Conservation (phyloP, 2,797 vertebrate genomes). For the Phaenicophaeus curvirostris region DNA sequence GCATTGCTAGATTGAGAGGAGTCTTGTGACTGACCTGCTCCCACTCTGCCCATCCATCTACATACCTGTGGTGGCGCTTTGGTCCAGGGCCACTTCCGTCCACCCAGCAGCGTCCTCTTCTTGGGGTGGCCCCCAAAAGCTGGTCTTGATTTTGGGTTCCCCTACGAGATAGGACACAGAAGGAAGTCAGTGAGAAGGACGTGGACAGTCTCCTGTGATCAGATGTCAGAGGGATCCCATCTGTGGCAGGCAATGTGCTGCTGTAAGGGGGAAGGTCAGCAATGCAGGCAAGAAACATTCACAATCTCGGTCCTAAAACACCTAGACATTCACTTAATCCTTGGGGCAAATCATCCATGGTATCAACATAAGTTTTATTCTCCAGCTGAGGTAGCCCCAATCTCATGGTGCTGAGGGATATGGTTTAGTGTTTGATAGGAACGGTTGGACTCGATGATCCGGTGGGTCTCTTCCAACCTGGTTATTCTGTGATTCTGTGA, state of each 20-base stretch:
- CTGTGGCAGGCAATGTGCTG: accelerated
- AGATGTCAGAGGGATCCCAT: background rate
- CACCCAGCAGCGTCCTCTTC: background rate
- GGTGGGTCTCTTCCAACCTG: too few relatives aligned
- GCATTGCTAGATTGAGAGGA: background rate
- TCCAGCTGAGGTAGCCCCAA: background rate
- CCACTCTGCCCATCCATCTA: accelerated
- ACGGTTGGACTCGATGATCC: too few relatives aligned
- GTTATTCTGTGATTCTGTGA: too few relatives aligned
- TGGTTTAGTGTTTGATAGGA: too few relatives aligned
- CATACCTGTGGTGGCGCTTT: background rate
- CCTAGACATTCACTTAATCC: background rate
- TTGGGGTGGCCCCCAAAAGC: background rate
- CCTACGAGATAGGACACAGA: accelerated
- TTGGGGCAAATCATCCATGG: background rate
- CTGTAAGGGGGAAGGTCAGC: background rate
- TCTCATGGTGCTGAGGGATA: too few relatives aligned
- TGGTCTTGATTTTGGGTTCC: background rate
- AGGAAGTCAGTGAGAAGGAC: background rate
- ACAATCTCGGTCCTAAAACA: background rate
- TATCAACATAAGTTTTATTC: background rate
- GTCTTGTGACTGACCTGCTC: background rate
- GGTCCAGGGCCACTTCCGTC: background rate
- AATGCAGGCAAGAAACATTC: background rate
- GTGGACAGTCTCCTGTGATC: accelerated